Conservation (phyloP, 2,113 vertebrate species). For the Seriola quinqueradiata region DNA sequence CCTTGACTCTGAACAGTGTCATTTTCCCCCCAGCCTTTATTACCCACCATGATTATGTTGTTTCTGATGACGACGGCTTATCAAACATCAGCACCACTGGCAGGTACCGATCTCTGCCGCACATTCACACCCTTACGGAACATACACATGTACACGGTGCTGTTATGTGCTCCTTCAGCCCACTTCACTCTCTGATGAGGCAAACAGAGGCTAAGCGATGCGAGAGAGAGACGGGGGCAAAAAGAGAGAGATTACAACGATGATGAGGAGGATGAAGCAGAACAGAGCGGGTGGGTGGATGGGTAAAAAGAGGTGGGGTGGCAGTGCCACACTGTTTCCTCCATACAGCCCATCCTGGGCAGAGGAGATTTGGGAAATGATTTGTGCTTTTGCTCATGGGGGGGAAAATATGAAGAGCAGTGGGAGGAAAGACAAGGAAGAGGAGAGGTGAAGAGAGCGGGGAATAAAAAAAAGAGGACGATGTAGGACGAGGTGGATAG, state of each 20-base stretch:
- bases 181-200: neutral
- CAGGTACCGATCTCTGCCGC: neutral
- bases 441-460: neutral
- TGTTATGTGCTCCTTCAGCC: neutral
- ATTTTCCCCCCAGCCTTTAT: slow-evolving; percentile 6
- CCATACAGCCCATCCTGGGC: neutral
- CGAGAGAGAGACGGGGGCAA: neutral
- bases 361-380: neutral
- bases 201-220: neutral
- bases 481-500: neutral
- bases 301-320: neutral
- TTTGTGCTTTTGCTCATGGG: neutral
- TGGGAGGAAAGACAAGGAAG: neutral
- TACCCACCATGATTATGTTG: slow-evolving; percentile 38
- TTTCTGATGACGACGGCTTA: slow-evolving; percentile 39
- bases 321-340: neutral
- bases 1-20: slow-evolving; percentile 8
- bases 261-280: slow-evolving; percentile 2
- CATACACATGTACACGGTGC: neutral
- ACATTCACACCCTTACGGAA: too few species aligned
- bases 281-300: neutral
- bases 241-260: neutral
- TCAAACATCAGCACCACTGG: slow-evolving; percentile 5
- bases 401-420: neutral
- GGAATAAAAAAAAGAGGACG: neutral